These are phyloP conservation scores for Noctua janthina DNA, from an alignment of 2,888 invertebrate species.

Conservation along the genomic window DNA sequence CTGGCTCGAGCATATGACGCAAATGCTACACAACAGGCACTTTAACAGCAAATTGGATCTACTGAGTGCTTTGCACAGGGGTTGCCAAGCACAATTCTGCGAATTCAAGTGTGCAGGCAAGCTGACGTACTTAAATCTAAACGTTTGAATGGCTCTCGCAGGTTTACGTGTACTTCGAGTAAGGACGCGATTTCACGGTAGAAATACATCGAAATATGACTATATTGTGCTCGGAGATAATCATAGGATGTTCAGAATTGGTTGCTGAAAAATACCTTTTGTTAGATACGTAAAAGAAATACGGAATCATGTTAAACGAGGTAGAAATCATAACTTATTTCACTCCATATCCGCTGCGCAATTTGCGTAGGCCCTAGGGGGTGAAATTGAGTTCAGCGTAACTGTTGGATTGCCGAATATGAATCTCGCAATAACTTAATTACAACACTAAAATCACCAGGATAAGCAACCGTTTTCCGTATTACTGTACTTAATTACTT, in stretches of 20 bases:
- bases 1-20: slow-evolving; percentile 53
- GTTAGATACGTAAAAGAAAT: slow-evolving; percentile 31
- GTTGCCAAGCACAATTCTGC: slow-evolving; percentile 52
- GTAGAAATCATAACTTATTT: slow-evolving; percentile 53
- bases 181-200: slow-evolving; percentile 7
- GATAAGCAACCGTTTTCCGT: not conserved
- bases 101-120: slow-evolving; percentile 43
- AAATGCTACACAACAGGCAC: slow-evolving; percentile 65
- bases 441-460: not conserved
- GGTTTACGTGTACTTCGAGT: slow-evolving; percentile 10
- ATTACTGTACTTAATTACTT: not conserved
- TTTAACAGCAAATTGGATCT: slow-evolving; percentile 65
- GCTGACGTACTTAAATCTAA: slow-evolving; percentile 50
- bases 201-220: not conserved
- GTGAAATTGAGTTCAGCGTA: not conserved
- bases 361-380: slow-evolving; percentile 3
- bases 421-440: not conserved
- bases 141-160: slow-evolving; percentile 48
- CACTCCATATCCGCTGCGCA: slow-evolving; percentile 27
- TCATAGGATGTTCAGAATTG: not conserved
- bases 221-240: slow-evolving; percentile 3
- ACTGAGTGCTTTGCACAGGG: slow-evolving; percentile 58
- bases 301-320: slow-evolving; percentile 34
- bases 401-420: not conserved
- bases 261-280: slow-evolving; percentile 5